Evolutionary conservation across 2,113 vertebrate species (phyloP).

Genomic region (Cyanistes caeruleus): DNA sequence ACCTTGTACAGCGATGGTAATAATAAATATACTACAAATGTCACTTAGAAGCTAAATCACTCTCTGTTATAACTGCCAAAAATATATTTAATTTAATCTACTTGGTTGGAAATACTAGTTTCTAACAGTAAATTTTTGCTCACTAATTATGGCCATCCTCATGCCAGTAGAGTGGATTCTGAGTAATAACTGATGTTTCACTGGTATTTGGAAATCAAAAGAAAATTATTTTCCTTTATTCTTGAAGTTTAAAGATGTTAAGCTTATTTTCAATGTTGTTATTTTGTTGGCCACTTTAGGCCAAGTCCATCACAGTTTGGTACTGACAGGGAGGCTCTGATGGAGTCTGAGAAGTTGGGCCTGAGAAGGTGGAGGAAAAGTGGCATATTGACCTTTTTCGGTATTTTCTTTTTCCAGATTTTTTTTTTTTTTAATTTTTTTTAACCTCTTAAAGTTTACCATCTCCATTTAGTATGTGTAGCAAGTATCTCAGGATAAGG

Average conservation of each 20-base stretch:
- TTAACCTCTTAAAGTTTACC: not conserved
- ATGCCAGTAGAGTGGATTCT: not conserved
- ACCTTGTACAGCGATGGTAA: conserved; percentile 27
- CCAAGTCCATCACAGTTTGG: not conserved
- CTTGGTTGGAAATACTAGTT: conserved; percentile 53
- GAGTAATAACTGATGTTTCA: not conserved
- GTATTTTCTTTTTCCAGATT: not conserved
- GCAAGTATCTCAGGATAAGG: not conserved
- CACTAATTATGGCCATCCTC: conserved; percentile 41
- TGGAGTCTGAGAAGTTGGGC: not conserved
- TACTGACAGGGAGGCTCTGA: not conserved
- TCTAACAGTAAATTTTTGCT: conserved; percentile 59
- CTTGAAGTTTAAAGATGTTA: not conserved
- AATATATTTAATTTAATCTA: conserved; percentile 63
- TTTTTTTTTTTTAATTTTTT: not conserved
- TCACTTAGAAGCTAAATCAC: conserved; percentile 45
- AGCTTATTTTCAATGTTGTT: not conserved
- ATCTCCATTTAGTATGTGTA: not conserved
- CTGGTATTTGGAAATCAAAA: not conserved
- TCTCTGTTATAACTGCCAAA: conserved; percentile 59
- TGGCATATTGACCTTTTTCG: not conserved
- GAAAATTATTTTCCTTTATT: not conserved
- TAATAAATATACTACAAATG: conserved; percentile 40
- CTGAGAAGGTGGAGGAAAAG: not conserved
- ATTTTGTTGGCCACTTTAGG: not conserved